Base-by-base conservation (phyloP, 2,113 vertebrate species). In the Nibea coibor region DNA sequence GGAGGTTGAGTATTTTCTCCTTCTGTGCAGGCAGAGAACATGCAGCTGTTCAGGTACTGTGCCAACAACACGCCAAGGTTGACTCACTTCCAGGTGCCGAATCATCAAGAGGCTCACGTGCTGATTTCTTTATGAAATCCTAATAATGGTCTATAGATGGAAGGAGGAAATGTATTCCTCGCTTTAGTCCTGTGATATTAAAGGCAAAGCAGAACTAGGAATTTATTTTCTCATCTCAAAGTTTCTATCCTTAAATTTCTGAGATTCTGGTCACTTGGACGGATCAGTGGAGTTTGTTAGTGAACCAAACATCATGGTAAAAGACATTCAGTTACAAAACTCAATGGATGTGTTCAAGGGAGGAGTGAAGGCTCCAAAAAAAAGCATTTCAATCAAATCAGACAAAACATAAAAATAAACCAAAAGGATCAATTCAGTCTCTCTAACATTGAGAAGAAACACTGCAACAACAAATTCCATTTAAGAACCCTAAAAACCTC, bases 21-120 rank as follows among this genome's bases (percentile, higher is more conserved):
- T 63, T 68, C 78, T 75, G 64, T 66, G 39, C 79, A 5, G 17
- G 43, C 22, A 16, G 73, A 78, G 63, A 76, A 48, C 67, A 66
- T 84, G 88, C 89, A 81, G 88, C 82, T 89, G 90, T 87, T 91
- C 84, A 81, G 80, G 80, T 82, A 20, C 68, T 43, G 45, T 80
- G 86, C 85, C 89, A 88, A 56, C 72, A 84, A 84, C 86, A 87
- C 24, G 51, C 42, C 70, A 82, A 78, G 45, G 72, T 59, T 87
- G 86, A 87, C 31, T 81, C 63, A 43, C 50, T 76, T 88, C 82
- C 80, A 89, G 56, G 66, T 58, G 72, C 39, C 67, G 75, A 87
- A 79, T 80, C 69, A 86, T 74, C 68, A 83, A 86, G 79, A 89
- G 81, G 71, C 53, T 31, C 63, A 53, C 22, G 45, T 53, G 43